Evolutionary conservation across 2,888 invertebrate genomes (phyloP), one percentile per base, ranked within the genome.

Genomic region (Zygogramma bicolorata): DNA sequence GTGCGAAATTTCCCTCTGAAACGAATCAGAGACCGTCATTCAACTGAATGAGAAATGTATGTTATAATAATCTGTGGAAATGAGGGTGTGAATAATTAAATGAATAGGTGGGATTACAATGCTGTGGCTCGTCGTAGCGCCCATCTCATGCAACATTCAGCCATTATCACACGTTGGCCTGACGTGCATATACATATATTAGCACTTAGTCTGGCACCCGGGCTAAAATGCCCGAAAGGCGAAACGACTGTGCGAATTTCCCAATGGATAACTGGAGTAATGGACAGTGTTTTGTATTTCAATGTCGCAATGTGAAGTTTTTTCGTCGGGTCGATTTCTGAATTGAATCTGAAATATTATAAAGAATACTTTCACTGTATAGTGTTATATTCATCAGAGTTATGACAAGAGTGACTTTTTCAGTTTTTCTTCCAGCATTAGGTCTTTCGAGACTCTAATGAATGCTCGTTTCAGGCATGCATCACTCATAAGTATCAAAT

Each of bases 1-100:
- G 34, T 6, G 18, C 31, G 20, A 5, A n/a, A 8, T 22, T 25
- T 10, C 13, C 2, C 18, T 13, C n/a, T 18, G 13, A 31, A 61
- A 61, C 61, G 40, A 38, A 61, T 61, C 42, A 62, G 20, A 20
- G n/a, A 40, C 25, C 62, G 46, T 29, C 22, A 63, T 40, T 18
- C 46, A 27, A 18, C 13, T 6, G 15, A 29, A 61, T 61, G 69
- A 65, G 25, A 61, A 20, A 72, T 40, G 40, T 8, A 42, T 49
- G 68, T 60, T 66, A 73, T 79, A 74, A 77, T 77, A 77, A 75
- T 77, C 77, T 77, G 72, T 62, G 72, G 75, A 76, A 79, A 79
- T 77, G 76, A 74, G 69, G 75, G 70, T 72, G 75, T 79, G 73
- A 77, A 77, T 77, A 77, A 77, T 77, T 77, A 68, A 79, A 75